These are phyloP conservation scores for Pygoscelis antarcticus DNA, from an alignment of 2,113 vertebrate species.

Conservation along the genomic window DNA sequence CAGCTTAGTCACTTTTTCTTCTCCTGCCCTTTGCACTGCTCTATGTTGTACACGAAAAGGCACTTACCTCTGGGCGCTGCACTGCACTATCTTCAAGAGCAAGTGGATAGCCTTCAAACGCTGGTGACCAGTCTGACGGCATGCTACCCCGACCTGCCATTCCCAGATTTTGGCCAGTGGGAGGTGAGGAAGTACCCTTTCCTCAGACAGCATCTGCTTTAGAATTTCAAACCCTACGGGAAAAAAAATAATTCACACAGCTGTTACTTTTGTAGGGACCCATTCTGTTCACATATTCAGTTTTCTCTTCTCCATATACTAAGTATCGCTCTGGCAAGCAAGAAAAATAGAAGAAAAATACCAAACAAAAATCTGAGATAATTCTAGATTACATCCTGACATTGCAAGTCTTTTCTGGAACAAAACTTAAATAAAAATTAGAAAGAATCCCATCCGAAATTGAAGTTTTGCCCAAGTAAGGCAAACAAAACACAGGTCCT, in stretches of 20 bases:
- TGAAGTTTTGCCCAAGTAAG: not conserved
- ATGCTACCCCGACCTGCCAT: slow-evolving; percentile 95
- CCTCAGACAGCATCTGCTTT: slow-evolving; percentile 94
- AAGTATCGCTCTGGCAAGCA: not conserved
- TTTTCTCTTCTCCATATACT: not conserved
- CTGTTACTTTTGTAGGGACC: not conserved
- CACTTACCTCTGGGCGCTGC: slow-evolving; percentile 83
- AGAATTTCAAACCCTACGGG: slow-evolving; percentile 92
- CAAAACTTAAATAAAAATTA: not conserved
- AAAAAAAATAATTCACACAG: not conserved
- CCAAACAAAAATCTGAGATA: not conserved
- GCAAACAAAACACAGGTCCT: not conserved
- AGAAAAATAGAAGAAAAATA: not conserved
- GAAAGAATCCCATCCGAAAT: not conserved
- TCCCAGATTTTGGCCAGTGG: slow-evolving; percentile 91
- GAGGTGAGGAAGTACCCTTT: slow-evolving; percentile 84
- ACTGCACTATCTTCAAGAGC: slow-evolving; percentile 86
- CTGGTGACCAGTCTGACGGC: slow-evolving; percentile 92
- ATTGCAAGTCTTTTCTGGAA: not conserved
- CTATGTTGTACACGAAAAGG: no score
- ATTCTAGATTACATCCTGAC: not conserved
- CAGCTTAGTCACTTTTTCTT: not conserved
- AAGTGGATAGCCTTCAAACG: slow-evolving; percentile 92
- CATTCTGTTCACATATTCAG: not conserved
- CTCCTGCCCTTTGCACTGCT: not conserved